These are phyloP conservation scores for Nothobranchius kuhntae DNA, from an alignment of 2,113 vertebrate genomes.

Conservation along the genomic window DNA sequence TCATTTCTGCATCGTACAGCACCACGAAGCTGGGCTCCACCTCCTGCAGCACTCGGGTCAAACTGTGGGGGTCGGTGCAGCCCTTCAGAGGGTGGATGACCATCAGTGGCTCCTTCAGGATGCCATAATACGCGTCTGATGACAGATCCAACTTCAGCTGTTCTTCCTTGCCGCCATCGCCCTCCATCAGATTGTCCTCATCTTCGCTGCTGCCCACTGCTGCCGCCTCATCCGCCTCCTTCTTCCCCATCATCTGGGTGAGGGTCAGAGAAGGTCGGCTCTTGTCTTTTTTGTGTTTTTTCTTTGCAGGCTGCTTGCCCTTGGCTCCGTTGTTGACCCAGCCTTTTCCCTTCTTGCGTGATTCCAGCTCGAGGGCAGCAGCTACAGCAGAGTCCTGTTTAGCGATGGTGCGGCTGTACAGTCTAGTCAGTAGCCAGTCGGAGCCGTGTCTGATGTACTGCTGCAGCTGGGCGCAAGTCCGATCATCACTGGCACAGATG, in stretches of 20 bases:
- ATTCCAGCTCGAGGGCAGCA: constrained; percentile 48
- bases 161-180: constrained; percentile 66
- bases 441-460: constrained; percentile 85
- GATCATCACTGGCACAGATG: constrained; percentile 95
- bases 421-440: constrained; percentile 83
- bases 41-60: constrained; percentile 90
- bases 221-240: constrained; percentile 29
- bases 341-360: constrained; percentile 64
- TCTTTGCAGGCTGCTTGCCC: constrained; percentile 72
- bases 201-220: constrained; percentile 72
- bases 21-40: constrained; percentile 91
- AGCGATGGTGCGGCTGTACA: constrained; percentile 87
- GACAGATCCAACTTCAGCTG: constrained; percentile 83
- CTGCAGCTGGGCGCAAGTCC: constrained; percentile 93
- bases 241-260: constrained; percentile 85
- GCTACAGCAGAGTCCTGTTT: constrained; percentile 77
- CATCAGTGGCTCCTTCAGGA: constrained; percentile 89
- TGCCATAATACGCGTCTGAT: constrained; percentile 87
- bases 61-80: constrained; percentile 88
- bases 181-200: constrained; percentile 59
- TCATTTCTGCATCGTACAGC: constrained; percentile 91
- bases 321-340: constrained; percentile 58
- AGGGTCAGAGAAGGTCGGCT: constrained; percentile 81
- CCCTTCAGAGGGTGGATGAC: constrained; percentile 92
- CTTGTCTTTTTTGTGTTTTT: constrained; percentile 59